Evolutionary conservation across 2,888 invertebrate genomes (phyloP).

Genomic region (Pyrrhosoma nymphula): DNA sequence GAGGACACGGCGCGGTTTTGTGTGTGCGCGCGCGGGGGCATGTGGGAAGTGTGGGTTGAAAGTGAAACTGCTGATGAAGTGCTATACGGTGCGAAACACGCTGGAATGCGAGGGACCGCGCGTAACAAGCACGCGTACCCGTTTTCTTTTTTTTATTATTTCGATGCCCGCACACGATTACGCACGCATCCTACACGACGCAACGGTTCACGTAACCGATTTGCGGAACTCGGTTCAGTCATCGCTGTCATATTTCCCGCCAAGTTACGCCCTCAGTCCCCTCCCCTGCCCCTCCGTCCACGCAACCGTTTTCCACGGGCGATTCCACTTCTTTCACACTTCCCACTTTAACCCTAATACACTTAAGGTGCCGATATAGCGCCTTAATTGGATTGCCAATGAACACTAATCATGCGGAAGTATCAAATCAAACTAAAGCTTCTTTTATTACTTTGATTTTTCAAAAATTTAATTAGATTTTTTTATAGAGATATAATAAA

Average conservation of each 20-base stretch:
- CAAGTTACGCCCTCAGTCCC: not conserved
- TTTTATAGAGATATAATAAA: no score
- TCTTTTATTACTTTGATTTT: no score
- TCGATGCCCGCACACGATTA: not conserved
- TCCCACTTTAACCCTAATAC: not conserved
- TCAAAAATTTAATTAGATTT: no score
- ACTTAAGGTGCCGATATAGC: not conserved
- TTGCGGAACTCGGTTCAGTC: not conserved
- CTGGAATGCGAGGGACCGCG: not conserved
- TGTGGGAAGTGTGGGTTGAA: not conserved
- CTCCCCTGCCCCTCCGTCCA: not conserved
- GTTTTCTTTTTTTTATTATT: not conserved
- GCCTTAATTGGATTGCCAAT: not conserved
- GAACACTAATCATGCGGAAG: no score
- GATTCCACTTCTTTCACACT: not conserved
- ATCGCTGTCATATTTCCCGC: not conserved
- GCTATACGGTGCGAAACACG: not conserved
- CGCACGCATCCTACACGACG: not conserved
- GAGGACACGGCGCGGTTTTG: slow-evolving; percentile 10
- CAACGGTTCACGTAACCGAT: not conserved
- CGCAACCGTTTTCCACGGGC: not conserved
- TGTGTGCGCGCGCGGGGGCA: not conserved
- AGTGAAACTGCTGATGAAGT: not conserved
- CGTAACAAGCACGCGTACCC: not conserved
- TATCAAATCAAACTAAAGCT: no score